These are phyloP conservation scores for Eupeodes luniger DNA, from an alignment of 2,888 invertebrate species.

Conservation along the genomic window DNA sequence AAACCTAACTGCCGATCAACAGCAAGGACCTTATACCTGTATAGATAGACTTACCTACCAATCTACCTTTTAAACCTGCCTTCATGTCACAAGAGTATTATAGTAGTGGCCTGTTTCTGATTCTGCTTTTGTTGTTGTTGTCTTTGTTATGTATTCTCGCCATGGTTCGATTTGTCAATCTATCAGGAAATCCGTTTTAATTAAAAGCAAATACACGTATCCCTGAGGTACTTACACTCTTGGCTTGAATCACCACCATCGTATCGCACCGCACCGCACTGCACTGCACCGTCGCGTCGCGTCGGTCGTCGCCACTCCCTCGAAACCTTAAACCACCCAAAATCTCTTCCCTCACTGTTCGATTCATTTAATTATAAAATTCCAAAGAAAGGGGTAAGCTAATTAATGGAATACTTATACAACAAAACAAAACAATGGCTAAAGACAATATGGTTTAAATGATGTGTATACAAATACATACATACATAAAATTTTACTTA, in stretches of 20 bases:
- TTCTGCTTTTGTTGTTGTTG: slow-evolving; percentile 22
- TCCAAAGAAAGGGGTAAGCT: slow-evolving; percentile 27
- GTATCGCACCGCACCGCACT: neutral
- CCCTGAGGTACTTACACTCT: slow-evolving; percentile 58
- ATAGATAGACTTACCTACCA: neutral
- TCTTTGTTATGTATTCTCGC: slow-evolving; percentile 30
- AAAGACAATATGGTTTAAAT: neutral
- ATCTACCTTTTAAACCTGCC: slow-evolving; percentile 1
- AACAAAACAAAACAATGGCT: slow-evolving; percentile 20
- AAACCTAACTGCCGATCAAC: neutral
- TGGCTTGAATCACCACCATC: slow-evolving; percentile 12
- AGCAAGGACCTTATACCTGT: neutral
- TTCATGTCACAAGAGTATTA: slow-evolving; percentile 31
- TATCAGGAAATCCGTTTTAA: slow-evolving; percentile 68
- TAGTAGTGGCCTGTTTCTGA: slow-evolving; percentile 20
- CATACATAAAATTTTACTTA: neutral
- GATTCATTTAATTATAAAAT: slow-evolving; percentile 70
- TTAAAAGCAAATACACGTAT: slow-evolving; percentile 73
- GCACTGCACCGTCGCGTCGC: neutral
- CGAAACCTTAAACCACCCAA: neutral
- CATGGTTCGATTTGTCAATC: slow-evolving; percentile 68
- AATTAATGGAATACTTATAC: slow-evolving; percentile 48
- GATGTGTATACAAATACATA: neutral
- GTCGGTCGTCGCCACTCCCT: too few relatives aligned
- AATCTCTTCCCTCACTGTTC: neutral